Conservation (phyloP, 2,797 vertebrate genomes). For the Neopelma chrysocephalum region DNA sequence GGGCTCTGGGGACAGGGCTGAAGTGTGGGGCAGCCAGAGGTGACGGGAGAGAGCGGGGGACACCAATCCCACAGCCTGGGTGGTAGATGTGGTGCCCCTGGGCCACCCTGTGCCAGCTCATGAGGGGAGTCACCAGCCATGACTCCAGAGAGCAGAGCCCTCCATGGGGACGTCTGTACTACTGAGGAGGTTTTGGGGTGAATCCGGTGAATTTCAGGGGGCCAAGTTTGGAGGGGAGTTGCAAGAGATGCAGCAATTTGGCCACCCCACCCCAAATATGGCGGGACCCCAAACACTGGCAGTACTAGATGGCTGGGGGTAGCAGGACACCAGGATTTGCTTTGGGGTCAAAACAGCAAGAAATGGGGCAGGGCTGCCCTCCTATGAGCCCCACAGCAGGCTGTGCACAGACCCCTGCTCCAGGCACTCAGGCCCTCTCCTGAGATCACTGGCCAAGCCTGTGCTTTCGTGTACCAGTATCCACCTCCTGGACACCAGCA, state of each 20-base stretch:
- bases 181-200: background rate
- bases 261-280: background rate
- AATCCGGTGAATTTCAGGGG: rapidly evolving
- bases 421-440: background rate
- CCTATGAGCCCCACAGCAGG: background rate
- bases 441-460: background rate
- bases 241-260: background rate
- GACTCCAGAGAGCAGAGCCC: background rate
- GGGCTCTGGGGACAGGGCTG: background rate
- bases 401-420: background rate
- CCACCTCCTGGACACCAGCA: background rate
- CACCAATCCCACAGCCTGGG: rapidly evolving
- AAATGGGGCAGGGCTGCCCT: background rate
- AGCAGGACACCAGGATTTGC: background rate
- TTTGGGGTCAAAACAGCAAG: background rate
- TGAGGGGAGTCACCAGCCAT: rapidly evolving
- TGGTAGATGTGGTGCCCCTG: rapidly evolving
- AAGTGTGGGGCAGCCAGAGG: rapidly evolving
- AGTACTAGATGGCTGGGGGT: rapidly evolving
- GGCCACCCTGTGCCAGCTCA: background rate
- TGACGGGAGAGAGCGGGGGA: background rate
- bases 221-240: rapidly evolving
- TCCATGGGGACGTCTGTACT: background rate
- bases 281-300: background rate
- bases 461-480: background rate